Percentiles rank a stretch among this genome's conserved stretches.
Evolutionary conservation across 2,797 vertebrate species (phyloP).

Genomic region (Oryzias sinensis): DNA sequence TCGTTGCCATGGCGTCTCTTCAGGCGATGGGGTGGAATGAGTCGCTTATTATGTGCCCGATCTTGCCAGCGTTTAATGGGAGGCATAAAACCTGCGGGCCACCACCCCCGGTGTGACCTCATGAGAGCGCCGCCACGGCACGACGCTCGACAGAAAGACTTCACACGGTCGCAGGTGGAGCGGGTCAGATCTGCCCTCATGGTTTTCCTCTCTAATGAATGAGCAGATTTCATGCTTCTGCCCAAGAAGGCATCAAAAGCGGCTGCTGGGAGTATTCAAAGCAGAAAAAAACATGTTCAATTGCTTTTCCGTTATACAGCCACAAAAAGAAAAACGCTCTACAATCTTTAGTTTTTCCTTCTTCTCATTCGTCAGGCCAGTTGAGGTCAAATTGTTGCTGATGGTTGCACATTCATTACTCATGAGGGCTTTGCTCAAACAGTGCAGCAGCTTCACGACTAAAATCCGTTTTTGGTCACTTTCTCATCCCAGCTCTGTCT

Average conservation of each 20-base stretch:
- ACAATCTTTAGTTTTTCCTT: constrained; percentile 3
- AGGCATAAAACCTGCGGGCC: constrained; percentile 44
- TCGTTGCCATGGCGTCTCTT: constrained; percentile 82
- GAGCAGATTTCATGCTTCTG: constrained; percentile 22
- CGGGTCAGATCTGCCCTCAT: constrained; percentile 24
- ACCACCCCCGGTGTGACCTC: constrained; percentile 24
- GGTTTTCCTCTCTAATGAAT: constrained; percentile 23
- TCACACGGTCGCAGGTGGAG: constrained; percentile 31
- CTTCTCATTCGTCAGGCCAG: constrained; percentile 4
- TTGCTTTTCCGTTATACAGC: constrained; percentile 14
- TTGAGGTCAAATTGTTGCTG: constrained; percentile 22
- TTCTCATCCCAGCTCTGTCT: constrained; percentile 33
- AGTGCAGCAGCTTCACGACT: constrained; percentile 25
- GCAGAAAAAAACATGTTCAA: constrained; percentile 13
- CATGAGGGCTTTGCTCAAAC: constrained; percentile 1
- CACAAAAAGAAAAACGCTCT: constrained; percentile 26
- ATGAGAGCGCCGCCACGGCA: constrained; percentile 34
- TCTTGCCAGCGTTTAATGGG: constrained; percentile 60
- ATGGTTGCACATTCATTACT: constrained; percentile 24
- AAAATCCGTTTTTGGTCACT: constrained; percentile 38
- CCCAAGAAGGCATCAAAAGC: constrained; percentile 29
- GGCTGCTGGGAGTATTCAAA: constrained; percentile 3
- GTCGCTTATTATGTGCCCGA: constrained; percentile 65
- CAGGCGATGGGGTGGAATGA: constrained; percentile 68
- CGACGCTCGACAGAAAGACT: constrained; percentile 29